Evolutionary conservation across 2,888 invertebrate genomes (phyloP).

Genomic region (Acanthoscelides obtectus): DNA sequence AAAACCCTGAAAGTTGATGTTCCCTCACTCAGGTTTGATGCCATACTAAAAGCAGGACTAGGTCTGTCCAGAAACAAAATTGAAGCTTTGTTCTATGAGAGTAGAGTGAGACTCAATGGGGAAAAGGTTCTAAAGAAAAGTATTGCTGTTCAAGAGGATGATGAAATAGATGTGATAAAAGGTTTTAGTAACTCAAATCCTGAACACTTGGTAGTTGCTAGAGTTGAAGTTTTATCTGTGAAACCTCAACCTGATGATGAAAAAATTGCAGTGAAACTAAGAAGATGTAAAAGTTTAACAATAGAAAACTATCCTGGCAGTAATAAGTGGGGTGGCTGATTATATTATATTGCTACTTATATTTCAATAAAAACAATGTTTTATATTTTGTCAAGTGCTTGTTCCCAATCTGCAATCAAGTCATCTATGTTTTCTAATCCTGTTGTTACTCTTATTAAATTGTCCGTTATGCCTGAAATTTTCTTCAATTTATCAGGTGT

Average conservation of each 20-base stretch:
- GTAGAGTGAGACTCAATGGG: conserved; percentile 75
- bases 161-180: conserved; percentile 75
- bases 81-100: conserved; percentile 74
- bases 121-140: conserved; percentile 73
- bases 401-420: conserved; percentile 1
- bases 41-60: conserved; percentile 63
- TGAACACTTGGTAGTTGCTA: conserved; percentile 62
- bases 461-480: not conserved
- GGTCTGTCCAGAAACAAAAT: conserved; percentile 74
- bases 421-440: conserved; percentile 3
- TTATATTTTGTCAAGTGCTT: not conserved
- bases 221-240: conserved; percentile 61
- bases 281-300: conserved; percentile 63
- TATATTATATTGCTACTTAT: not conserved
- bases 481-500: not conserved
- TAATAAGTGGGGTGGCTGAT: conserved; percentile 14
- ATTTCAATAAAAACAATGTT: not conserved
- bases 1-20: conserved; percentile 62
- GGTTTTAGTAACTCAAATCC: conserved; percentile 63
- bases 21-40: conserved; percentile 66
- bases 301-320: conserved; percentile 63
- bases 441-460: not conserved
- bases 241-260: conserved; percentile 53
- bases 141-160: conserved; percentile 57
- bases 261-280: conserved; percentile 55